These are phyloP conservation scores for Rhinoderma darwinii DNA, from an alignment of 2,113 vertebrate species.

Conservation along the genomic window DNA sequence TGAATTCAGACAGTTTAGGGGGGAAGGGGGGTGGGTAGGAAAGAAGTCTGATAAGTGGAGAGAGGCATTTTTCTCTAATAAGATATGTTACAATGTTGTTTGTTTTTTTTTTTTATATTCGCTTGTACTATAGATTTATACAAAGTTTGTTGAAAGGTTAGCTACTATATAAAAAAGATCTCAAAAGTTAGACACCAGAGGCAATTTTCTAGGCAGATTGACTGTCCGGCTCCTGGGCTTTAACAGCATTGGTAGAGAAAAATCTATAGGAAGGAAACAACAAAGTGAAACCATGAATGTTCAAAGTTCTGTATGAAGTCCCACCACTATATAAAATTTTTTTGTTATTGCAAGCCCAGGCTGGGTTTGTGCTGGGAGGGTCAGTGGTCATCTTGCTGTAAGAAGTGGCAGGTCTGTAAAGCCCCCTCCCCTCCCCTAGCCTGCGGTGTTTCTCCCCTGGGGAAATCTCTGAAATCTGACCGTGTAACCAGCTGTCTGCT, in stretches of 20 bases:
- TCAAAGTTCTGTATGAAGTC: not conserved
- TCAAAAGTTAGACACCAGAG: not conserved
- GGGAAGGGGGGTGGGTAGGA: too few relatives aligned
- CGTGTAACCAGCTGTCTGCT: conserved; percentile 52
- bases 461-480: conserved; percentile 54
- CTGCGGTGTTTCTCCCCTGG: conserved; percentile 42
- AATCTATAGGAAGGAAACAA: not conserved
- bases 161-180: too few relatives aligned
- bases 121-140: too few relatives aligned
- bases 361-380: conserved; percentile 24
- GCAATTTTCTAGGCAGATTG: not conserved
- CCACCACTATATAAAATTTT: not conserved
- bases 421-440: conserved; percentile 42
- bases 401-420: conserved; percentile 43
- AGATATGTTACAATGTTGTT: too few relatives aligned
- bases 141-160: too few relatives aligned
- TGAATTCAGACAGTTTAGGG: too few relatives aligned
- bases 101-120: too few relatives aligned
- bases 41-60: too few relatives aligned
- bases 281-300: not conserved
- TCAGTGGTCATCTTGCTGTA: conserved; percentile 47
- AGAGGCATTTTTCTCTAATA: too few relatives aligned
- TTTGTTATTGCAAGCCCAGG: conserved; percentile 17
- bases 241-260: not conserved
- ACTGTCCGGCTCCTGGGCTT: not conserved